Conservation (phyloP, 2,797 vertebrate species). For the Crenichthys baileyi region DNA sequence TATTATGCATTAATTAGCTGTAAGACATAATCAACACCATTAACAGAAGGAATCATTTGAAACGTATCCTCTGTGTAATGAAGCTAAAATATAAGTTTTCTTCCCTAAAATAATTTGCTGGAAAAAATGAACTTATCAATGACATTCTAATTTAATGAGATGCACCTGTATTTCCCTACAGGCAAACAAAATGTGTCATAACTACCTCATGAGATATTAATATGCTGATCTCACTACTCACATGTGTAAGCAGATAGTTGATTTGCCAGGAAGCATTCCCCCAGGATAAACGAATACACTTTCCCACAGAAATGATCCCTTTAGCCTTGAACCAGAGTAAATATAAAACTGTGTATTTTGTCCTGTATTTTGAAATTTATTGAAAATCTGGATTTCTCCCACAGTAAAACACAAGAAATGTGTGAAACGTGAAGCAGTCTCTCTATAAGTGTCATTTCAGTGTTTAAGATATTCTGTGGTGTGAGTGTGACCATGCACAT, state of each 20-base stretch:
- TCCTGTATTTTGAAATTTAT: conserved; percentile 22
- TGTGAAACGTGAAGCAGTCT: conserved; percentile 45
- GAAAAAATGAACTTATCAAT: background rate
- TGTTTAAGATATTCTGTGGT: conserved; percentile 23
- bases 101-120: background rate
- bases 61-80: background rate
- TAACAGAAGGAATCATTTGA: background rate
- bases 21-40: background rate
- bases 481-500: background rate
- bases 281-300: conserved; percentile 1
- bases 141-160: background rate
- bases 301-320: conserved; percentile 2
- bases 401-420: conserved; percentile 19
- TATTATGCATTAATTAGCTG: background rate
- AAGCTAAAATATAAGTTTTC: background rate
- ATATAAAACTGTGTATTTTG: conserved; percentile 20
- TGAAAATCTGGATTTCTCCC: background rate
- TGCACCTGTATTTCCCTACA: background rate
- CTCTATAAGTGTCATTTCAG: conserved; percentile 45
- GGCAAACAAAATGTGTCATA: conserved; percentile 7
- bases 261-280: background rate
- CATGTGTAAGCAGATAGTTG: background rate
- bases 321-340: conserved; percentile 8
- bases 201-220: conserved; percentile 5
- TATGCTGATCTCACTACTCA: background rate